Evolutionary conservation across 2,888 invertebrate genomes (phyloP).

Genomic region (Acanthosepion lycidas): DNA sequence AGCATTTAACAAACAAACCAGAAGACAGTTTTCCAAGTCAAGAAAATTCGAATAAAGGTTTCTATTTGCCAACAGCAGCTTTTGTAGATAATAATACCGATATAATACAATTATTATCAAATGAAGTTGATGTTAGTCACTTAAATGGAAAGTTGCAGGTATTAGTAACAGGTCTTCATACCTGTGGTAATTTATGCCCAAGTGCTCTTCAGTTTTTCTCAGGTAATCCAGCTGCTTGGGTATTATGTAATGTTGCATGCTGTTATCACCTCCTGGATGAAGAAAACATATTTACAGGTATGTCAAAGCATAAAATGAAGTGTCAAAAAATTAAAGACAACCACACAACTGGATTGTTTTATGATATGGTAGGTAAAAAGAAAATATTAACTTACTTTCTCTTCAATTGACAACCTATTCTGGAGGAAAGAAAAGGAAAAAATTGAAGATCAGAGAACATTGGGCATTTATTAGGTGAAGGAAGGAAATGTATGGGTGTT

Average conservation of each 20-base stretch:
- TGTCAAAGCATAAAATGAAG: background rate
- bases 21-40: background rate
- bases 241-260: slow-evolving; percentile 88
- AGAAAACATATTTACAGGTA: background rate
- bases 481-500: too few species aligned
- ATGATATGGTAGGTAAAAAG: too few species aligned
- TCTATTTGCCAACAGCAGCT: slow-evolving; percentile 60
- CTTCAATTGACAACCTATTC: too few species aligned
- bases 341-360: too few species aligned
- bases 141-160: slow-evolving; percentile 49
- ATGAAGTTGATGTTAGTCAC: slow-evolving; percentile 40
- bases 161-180: slow-evolving; percentile 84
- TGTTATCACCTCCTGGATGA: slow-evolving; percentile 86
- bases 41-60: background rate
- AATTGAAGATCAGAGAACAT: too few species aligned
- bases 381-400: too few species aligned
- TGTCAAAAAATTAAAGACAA: too few species aligned
- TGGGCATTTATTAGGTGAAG: too few species aligned
- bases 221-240: slow-evolving; percentile 76
- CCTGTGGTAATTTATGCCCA: slow-evolving; percentile 89
- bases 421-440: too few species aligned
- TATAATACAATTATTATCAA: slow-evolving; percentile 55
- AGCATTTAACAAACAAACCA: background rate
- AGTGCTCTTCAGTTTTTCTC: slow-evolving; percentile 83
- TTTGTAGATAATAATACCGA: slow-evolving; percentile 60